phyloP scores from a whole-genome alignment of 2,888 invertebrate genomes.

The Cephus nigrinus region DNA sequence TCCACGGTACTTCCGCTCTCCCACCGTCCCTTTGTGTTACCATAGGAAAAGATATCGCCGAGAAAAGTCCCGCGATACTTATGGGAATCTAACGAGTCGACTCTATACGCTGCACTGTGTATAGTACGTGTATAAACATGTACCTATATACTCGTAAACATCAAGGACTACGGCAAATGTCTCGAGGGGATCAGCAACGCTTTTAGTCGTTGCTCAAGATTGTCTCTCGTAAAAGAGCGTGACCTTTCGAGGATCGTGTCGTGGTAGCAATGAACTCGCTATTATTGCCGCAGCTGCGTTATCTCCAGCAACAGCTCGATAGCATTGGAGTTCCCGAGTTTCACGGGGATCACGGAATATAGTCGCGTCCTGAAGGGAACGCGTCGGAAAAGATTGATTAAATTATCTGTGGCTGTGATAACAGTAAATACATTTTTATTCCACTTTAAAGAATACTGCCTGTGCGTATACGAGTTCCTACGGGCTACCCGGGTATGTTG shows the following conservation, averaged over 20 bases:
- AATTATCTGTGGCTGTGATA: not conserved
- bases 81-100: not conserved
- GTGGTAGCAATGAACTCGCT: constrained; percentile 33
- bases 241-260: constrained; percentile 42
- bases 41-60: not conserved
- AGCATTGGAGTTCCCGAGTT: no score
- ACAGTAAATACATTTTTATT: not conserved
- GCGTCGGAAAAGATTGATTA: no score
- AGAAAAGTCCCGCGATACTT: not conserved
- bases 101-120: not conserved
- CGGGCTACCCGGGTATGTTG: not conserved
- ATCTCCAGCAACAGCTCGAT: constrained; percentile 8
- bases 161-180: not conserved
- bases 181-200: not conserved
- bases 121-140: no score
- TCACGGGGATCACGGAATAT: no score
- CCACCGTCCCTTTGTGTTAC: not conserved
- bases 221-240: constrained; percentile 44
- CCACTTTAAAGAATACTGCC: not conserved
- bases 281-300: constrained; percentile 38
- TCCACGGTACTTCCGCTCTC: not conserved
- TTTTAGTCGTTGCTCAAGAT: constrained; percentile 45
- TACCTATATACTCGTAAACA: not conserved
- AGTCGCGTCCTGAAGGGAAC: no score
- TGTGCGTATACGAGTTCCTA: not conserved